These are phyloP conservation scores for Drosophila simulans DNA, from an alignment of 1,140 invertebrate genomes.

Conservation along the genomic window DNA sequence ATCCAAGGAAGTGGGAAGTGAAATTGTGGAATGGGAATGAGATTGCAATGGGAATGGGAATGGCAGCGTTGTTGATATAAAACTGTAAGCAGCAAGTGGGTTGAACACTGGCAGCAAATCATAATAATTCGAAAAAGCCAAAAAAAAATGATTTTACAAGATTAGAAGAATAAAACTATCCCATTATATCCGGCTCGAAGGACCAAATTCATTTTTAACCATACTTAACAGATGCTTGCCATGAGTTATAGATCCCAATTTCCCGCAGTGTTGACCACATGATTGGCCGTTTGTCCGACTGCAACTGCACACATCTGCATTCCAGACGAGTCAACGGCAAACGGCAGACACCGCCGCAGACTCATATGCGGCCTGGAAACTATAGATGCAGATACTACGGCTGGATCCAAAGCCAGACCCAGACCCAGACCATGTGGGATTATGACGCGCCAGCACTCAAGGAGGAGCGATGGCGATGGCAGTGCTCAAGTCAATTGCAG, in stretches of 20 bases:
- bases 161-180: no score
- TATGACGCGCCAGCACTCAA: conserved; percentile 73
- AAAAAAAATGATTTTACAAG: no score
- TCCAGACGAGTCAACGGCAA: conserved; percentile 71
- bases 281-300: conserved; percentile 52
- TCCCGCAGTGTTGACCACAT: conserved; percentile 21
- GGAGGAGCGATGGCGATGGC: conserved; percentile 25
- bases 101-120: conserved; percentile 20
- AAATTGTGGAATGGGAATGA: conserved; percentile 25
- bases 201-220: no score
- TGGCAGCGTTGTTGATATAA: conserved; percentile 37
- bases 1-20: conserved; percentile 62
- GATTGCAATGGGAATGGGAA: conserved; percentile 8
- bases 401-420: conserved; percentile 42
- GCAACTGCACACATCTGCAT: conserved; percentile 66
- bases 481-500: conserved; percentile 60
- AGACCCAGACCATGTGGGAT: conserved; percentile 78
- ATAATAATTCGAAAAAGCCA: neutral
- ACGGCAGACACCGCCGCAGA: conserved; percentile 42
- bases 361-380: conserved; percentile 16
- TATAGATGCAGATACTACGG: conserved; percentile 16
- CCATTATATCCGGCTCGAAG: no score
- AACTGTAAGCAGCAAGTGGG: conserved; percentile 41
- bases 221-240: neutral
- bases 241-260: neutral